Percentiles rank a stretch among this genome's conserved stretches.
Evolutionary conservation across 2,888 invertebrate genomes (phyloP).

Genomic region (Drosophila phalerata): DNA sequence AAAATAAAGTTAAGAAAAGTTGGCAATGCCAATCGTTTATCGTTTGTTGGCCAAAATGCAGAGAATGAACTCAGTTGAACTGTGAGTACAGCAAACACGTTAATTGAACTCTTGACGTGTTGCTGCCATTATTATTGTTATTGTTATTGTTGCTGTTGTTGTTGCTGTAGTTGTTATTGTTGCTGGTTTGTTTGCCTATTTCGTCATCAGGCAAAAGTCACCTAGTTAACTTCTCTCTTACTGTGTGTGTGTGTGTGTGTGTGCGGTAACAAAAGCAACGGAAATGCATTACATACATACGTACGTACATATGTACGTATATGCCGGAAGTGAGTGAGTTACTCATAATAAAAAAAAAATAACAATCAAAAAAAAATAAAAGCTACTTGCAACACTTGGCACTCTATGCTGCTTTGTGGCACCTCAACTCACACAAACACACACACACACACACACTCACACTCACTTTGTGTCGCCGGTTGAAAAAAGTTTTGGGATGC

Average conservation of each 20-base stretch:
- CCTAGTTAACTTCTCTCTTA: conserved; percentile 49
- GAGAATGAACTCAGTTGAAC: conserved; percentile 64
- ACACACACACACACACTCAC: background rate
- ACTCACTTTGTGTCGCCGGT: conserved; percentile 37
- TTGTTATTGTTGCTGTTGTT: conserved; percentile 10
- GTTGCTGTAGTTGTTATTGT: too few relatives aligned
- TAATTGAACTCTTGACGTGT: conserved; percentile 71
- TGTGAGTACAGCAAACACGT: conserved; percentile 51
- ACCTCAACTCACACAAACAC: conserved; percentile 3
- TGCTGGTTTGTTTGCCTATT: conserved; percentile 37
- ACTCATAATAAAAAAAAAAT: conserved; percentile 19
- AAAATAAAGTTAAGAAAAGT: conserved; percentile 28
- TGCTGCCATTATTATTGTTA: conserved; percentile 8
- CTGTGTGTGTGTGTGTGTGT: background rate
- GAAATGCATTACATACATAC: conserved; percentile 26
- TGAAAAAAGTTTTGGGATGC: conserved; percentile 46
- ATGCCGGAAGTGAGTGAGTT: conserved; percentile 26
- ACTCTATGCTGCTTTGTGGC: background rate
- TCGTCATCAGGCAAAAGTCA: conserved; percentile 57
- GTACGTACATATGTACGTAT: background rate
- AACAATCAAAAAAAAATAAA: conserved; percentile 1
- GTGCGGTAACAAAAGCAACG: conserved; percentile 31
- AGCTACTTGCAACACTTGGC: conserved; percentile 29
- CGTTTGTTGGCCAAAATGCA: conserved; percentile 7
- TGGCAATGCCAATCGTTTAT: conserved; percentile 47